phyloP scores from a whole-genome alignment of 35 echinoderm and acorn worm species.

The Apostichopus parvimensis region DNA sequence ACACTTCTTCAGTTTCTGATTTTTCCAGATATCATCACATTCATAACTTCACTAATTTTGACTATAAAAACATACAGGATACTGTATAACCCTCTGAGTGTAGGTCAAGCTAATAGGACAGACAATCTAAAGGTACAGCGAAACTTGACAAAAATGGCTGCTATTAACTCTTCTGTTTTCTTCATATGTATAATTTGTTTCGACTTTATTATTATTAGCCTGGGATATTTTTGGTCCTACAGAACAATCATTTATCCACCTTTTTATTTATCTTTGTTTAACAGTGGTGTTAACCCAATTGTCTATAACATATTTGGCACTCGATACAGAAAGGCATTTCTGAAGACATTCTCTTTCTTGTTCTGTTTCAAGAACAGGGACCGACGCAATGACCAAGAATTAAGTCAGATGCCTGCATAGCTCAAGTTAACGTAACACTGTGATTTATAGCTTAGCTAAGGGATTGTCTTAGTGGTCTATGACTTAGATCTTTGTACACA shows the following conservation, averaged over 20 bases:
- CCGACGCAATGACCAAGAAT: too few species aligned
- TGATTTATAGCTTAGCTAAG: too few species aligned
- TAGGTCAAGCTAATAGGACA: not conserved
- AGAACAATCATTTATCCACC: too few species aligned
- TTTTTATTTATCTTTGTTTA: not conserved
- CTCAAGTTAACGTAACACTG: too few species aligned
- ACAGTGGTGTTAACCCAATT: not conserved
- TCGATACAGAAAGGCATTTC: not conserved
- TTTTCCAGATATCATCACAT: too few species aligned
- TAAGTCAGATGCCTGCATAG: too few species aligned
- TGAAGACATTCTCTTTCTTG: not conserved
- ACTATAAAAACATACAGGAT: not conserved
- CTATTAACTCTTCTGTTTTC: not conserved
- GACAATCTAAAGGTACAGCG: not conserved
- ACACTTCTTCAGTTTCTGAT: too few species aligned
- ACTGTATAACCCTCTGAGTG: not conserved
- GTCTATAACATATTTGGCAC: not conserved
- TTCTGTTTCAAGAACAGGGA: too few species aligned
- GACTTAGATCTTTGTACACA: too few species aligned
- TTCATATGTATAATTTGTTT: not conserved
- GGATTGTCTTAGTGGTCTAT: too few species aligned
- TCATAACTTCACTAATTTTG: not conserved
- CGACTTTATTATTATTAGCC: not conserved
- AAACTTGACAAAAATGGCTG: not conserved
- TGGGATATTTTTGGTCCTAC: too few species aligned